A percentile compares a stretch with the other conserved stretches of the same genome.
phyloP scores from a whole-genome alignment of 2,113 vertebrate species.

The Elephas maximus region DNA sequence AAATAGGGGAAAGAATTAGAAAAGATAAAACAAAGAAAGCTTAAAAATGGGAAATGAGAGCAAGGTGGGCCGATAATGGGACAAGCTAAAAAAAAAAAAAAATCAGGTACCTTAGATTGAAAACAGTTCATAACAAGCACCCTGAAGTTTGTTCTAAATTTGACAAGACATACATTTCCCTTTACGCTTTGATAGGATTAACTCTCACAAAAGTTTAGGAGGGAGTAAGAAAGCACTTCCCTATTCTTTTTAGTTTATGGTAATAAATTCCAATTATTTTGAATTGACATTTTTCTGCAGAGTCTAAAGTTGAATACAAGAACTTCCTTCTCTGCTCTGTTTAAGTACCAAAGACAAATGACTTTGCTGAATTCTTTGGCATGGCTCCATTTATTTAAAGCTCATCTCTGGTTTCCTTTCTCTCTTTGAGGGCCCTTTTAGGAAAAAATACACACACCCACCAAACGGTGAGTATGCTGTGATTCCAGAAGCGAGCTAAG shows the following conservation, averaged over 20 bases:
- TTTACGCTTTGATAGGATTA: constrained; percentile 11
- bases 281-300: constrained; percentile 53
- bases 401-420: neutral
- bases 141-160: neutral
- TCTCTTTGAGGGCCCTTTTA: neutral
- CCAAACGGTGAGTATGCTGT: neutral
- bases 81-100: neutral
- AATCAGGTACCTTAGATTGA: neutral
- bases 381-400: constrained; percentile 27
- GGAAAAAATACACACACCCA: neutral
- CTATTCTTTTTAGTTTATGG: constrained; percentile 38
- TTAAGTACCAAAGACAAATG: constrained; percentile 68
- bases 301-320: constrained; percentile 36
- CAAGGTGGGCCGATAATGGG: neutral
- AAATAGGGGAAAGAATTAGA: neutral
- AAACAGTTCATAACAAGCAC: neutral
- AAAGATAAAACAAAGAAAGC: neutral
- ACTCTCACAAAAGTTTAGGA: neutral
- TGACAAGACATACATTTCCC: neutral
- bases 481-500: neutral
- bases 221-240: neutral
- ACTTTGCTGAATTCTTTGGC: neutral
- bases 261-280: constrained; percentile 76
- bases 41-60: neutral
- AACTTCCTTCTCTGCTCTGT: constrained; percentile 32